Evolutionary conservation across 2,797 vertebrate species (phyloP).

Genomic region (Myripristis murdjan): DNA sequence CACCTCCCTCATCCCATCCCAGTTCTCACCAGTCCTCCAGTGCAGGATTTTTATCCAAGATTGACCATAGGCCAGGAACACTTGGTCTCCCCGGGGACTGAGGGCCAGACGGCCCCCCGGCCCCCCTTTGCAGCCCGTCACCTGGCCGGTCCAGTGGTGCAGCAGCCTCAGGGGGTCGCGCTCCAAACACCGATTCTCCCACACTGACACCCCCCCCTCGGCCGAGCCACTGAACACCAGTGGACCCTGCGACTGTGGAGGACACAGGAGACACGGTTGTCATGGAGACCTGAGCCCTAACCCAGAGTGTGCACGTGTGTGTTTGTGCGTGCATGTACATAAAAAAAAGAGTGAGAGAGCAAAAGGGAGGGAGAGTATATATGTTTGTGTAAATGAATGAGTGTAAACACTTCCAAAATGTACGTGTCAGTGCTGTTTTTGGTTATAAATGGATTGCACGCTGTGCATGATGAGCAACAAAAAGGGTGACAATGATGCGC

Average conservation of each 20-base stretch:
- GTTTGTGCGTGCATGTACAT: constrained; percentile 13
- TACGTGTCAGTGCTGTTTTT: constrained; percentile 36
- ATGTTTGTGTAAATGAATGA: constrained; percentile 47
- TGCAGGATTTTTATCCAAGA: constrained; percentile 85
- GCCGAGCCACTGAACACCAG: constrained; percentile 87
- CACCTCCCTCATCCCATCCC: background rate
- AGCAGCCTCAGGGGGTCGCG: constrained; percentile 81
- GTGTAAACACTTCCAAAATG: constrained; percentile 58
- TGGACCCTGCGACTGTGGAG: constrained; percentile 86
- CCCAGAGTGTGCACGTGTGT: constrained; percentile 41
- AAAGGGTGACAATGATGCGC: constrained; percentile 64
- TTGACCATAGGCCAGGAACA: constrained; percentile 83
- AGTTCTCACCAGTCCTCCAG: constrained; percentile 85
- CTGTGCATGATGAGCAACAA: constrained; percentile 73
- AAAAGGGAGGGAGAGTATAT: background rate
- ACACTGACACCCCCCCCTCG: constrained; percentile 87
- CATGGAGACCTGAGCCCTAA: constrained; percentile 79
- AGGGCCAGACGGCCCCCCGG: constrained; percentile 72
- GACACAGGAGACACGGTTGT: constrained; percentile 75
- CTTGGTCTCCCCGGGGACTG: constrained; percentile 82
- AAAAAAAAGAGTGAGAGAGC: background rate
- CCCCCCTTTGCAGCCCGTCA: constrained; percentile 78
- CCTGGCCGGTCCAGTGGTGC: constrained; percentile 79
- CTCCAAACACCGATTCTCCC: constrained; percentile 79
- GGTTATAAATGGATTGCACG: constrained; percentile 71